Evolutionary conservation across 2,113 vertebrate genomes (phyloP), one percentile per base, ranked within the genome.

Genomic region (Pagrus major): DNA sequence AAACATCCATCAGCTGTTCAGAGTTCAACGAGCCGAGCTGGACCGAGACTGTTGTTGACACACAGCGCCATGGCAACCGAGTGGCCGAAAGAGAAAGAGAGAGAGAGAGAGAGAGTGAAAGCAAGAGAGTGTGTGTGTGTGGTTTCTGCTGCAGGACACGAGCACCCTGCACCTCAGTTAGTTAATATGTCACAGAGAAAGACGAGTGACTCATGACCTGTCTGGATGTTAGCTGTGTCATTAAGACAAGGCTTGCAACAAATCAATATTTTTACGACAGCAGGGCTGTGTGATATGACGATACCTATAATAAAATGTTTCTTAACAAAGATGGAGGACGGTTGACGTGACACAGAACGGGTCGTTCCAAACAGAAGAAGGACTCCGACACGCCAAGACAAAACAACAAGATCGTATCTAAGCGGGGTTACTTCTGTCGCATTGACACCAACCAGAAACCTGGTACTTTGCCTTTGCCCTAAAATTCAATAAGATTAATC

Each of bases 41-140:
- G 71, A 21, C 2, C 4, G 25, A 27, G 41, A 25, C 55, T 64
- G 46, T 54, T 83, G 86, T 77, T 80, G 27, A 75, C 66, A 61
- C 71, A 73, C 65, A 46, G 29, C 60, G 0, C 55, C 81, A 72
- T 69, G 58, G 74, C 60, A 82, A 76, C 84, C 2, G 6, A 77
- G 76, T 0, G 3, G 27, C 9, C 35, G 12, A 83, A 18, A 76
- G 65, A 47, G 49, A 49, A 20, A 47, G 58, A 21, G 42, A 41
- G 47, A 31, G 46, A 52, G 64, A n/a, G 44, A 20, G 55, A 9
- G 41, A 3, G 41, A 3, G 52, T 2, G 52, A 29, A 27, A 46
- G n/a, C 0, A 11, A 37, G 42, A 5, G 59, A 21, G 58, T 11
- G 56, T 51, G 56, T 39, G 31, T 15, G 49, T 21, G 8, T 33